These are phyloP conservation scores for Nibea albiflora DNA, from an alignment of 2,113 vertebrate species.

Conservation along the genomic window DNA sequence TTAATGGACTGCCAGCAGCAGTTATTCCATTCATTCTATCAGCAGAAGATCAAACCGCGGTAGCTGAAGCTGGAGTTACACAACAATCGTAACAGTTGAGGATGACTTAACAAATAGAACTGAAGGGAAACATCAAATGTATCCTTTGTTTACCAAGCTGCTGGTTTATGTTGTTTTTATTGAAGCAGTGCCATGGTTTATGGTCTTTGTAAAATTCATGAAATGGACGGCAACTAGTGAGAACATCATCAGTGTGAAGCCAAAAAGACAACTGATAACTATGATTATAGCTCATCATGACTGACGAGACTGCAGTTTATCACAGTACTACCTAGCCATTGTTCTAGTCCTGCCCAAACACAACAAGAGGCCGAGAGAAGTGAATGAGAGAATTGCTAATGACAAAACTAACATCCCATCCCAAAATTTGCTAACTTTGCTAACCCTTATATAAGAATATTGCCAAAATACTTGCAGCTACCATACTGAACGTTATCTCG, in stretches of 20 bases:
- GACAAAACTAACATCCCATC: background rate
- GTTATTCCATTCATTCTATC: constrained; percentile 20
- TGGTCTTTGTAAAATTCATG: background rate
- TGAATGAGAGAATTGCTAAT: background rate
- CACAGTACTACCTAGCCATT: no score
- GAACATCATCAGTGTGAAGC: background rate
- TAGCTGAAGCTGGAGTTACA: background rate
- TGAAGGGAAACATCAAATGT: background rate
- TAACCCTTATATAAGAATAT: background rate
- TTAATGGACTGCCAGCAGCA: constrained; percentile 44
- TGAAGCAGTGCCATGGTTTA: background rate
- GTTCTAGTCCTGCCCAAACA: no score
- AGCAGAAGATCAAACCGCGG: constrained; percentile 21
- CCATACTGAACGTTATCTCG: no score
- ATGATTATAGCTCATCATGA: background rate
- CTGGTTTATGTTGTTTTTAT: background rate
- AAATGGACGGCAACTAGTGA: background rate
- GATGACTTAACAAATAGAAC: background rate
- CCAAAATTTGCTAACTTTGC: no score
- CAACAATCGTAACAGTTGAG: background rate
- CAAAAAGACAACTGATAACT: background rate
- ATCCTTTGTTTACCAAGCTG: background rate
- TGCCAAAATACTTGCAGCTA: background rate
- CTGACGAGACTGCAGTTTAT: background rate
- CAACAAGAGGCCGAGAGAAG: no score